Conservation (phyloP, 2,797 vertebrate species). For the Momotus momota region DNA sequence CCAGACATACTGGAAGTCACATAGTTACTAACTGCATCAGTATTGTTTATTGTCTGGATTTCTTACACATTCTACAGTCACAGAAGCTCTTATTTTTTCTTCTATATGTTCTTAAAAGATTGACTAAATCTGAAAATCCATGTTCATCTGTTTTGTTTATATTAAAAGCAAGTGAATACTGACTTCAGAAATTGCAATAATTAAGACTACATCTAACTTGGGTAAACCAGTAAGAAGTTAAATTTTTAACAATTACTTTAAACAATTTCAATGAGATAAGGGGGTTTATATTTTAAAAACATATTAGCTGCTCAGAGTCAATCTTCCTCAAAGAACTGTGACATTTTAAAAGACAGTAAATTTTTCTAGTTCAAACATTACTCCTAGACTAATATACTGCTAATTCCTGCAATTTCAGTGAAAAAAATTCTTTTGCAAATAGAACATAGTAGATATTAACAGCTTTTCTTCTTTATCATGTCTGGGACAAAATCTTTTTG, state of each 20-base stretch:
- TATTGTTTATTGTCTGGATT: conserved; percentile 66
- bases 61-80: conserved; percentile 30
- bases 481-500: background rate
- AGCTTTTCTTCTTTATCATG: background rate
- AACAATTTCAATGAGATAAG: background rate
- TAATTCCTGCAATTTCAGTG: background rate
- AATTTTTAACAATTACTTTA: background rate
- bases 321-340: background rate
- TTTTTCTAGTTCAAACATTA: background rate
- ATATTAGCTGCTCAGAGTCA: background rate
- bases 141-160: background rate
- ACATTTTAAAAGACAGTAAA: background rate
- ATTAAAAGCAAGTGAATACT: background rate
- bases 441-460: background rate
- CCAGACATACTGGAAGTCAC: conserved; percentile 61
- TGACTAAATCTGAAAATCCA: background rate
- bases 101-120: background rate
- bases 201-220: background rate
- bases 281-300: background rate
- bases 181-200: background rate
- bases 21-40: conserved; percentile 25
- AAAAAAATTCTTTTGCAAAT: background rate
- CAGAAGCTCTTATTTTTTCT: background rate
- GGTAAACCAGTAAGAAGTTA: background rate
- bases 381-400: background rate